A percentile compares a stretch with the other conserved stretches of the same genome.
Conservation (phyloP, 2,113 vertebrate species). For the Hylia prasina region DNA sequence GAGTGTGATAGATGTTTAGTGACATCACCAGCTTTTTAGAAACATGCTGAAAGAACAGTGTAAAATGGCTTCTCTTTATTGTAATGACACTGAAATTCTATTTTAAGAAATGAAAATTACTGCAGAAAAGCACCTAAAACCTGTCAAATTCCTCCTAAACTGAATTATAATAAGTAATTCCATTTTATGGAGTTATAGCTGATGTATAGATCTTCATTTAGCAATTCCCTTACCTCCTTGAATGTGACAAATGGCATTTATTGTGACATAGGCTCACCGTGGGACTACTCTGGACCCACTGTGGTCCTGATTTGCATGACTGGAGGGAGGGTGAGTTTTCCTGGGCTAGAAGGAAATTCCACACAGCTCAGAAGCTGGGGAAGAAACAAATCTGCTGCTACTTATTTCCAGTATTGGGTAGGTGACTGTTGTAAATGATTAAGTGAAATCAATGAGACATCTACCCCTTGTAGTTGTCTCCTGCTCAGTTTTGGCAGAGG, state of each 20-base stretch:
- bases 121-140: neutral
- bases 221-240: neutral
- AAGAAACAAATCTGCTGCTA: neutral
- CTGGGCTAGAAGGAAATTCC: neutral
- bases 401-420: neutral
- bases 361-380: neutral
- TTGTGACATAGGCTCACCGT: rapidly evolving
- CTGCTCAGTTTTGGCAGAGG: conserved; percentile 28
- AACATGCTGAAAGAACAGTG: neutral
- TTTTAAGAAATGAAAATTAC: neutral
- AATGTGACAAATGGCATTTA: neutral
- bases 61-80: neutral
- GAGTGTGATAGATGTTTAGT: neutral
- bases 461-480: conserved; percentile 10
- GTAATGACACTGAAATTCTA: neutral
- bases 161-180: neutral
- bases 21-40: neutral
- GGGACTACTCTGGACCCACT: neutral
- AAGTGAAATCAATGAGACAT: conserved; percentile 20
- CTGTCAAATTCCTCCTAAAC: neutral
- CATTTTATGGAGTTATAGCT: neutral
- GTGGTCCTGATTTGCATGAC: neutral
- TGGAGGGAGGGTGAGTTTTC: neutral
- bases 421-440: conserved; percentile 4
- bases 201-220: neutral